Conservation (phyloP, 2,113 vertebrate species). For the Glaucomys volans region DNA sequence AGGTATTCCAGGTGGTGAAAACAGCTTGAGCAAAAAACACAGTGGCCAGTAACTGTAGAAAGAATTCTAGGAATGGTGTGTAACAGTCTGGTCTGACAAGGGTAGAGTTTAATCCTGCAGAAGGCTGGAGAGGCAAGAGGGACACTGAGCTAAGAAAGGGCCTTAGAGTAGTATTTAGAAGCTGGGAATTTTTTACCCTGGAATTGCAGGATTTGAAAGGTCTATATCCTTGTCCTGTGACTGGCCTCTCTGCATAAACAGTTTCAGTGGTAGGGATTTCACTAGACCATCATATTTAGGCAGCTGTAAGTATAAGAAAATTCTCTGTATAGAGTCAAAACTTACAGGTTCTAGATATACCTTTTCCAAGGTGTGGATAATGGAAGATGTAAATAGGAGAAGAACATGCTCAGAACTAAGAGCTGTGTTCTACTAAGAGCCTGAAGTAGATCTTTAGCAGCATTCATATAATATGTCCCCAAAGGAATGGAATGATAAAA, state of each 20-base stretch:
- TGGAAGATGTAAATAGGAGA: background rate
- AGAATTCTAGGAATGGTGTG: constrained; percentile 44
- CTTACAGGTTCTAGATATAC: background rate
- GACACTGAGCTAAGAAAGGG: background rate
- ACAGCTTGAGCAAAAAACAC: constrained; percentile 54
- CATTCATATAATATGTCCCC: background rate
- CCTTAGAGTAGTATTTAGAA: background rate
- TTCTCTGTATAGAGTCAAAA: background rate
- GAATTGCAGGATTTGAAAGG: background rate
- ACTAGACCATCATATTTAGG: background rate
- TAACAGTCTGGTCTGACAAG: background rate
- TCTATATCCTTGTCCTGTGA: background rate
- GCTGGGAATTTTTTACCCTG: background rate
- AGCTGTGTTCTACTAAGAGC: background rate
- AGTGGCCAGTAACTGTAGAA: constrained; percentile 48
- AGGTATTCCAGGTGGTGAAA: constrained; percentile 77
- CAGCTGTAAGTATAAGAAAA: background rate
- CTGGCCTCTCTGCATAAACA: background rate
- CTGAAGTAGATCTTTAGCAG: background rate
- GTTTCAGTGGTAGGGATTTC: background rate
- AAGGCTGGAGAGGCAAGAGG: background rate
- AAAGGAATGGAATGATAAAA: background rate
- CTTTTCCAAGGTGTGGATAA: background rate
- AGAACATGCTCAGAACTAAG: background rate
- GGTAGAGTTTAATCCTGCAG: constrained; percentile 5